Conservation (phyloP, 2,113 vertebrate genomes). For the Orthonyx spaldingii region DNA sequence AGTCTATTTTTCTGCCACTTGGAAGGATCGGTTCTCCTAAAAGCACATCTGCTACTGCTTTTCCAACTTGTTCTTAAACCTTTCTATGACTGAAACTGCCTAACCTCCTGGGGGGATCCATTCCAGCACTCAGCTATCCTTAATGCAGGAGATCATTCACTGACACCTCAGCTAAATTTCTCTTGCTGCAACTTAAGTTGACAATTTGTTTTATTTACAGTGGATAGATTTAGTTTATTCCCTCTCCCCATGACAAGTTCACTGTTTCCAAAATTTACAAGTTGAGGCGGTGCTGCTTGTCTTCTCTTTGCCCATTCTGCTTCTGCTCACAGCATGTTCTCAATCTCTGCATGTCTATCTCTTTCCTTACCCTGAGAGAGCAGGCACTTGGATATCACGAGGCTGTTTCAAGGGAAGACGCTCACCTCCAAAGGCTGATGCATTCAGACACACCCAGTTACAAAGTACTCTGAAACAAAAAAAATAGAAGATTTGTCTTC, state of each 20-base stretch:
- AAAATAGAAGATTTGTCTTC: not conserved
- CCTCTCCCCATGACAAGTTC: not conserved
- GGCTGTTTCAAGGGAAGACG: not conserved
- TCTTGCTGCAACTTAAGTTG: not conserved
- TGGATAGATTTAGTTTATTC: not conserved
- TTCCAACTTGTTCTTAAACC: not conserved
- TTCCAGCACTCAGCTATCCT: not conserved
- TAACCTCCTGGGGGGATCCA: not conserved
- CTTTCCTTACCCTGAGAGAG: slow-evolving; percentile 8
- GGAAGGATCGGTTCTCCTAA: not conserved
- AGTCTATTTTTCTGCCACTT: not conserved
- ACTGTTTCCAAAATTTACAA: not conserved
- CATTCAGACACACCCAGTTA: not conserved
- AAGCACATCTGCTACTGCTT: not conserved
- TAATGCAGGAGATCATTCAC: not conserved
- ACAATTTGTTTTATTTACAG: not conserved
- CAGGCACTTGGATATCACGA: not conserved
- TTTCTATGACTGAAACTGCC: not conserved
- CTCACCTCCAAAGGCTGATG: not conserved
- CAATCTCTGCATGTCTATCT: not conserved
- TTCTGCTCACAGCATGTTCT: not conserved
- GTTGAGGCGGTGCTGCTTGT: not conserved
- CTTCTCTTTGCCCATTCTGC: not conserved
- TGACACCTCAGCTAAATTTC: not conserved
- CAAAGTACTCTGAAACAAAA: slow-evolving; percentile 8